These are phyloP conservation scores for Clarias laeviceps DNA, from an alignment of 2,797 vertebrate genomes.

Conservation along the genomic window DNA sequence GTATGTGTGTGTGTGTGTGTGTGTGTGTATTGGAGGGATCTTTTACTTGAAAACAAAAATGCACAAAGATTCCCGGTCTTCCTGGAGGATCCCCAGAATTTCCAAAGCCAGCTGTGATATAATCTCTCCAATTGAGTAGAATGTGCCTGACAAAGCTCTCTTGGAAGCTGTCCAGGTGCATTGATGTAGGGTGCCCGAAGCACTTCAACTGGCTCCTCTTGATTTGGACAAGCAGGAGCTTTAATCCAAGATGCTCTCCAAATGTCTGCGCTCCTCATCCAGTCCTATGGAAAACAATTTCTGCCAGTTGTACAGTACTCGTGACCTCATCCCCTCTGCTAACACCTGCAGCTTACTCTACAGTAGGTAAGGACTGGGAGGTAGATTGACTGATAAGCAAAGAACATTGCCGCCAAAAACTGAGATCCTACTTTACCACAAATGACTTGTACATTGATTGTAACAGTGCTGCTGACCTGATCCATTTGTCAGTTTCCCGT, in stretches of 20 bases:
- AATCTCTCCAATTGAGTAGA: background rate
- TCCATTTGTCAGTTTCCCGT: background rate
- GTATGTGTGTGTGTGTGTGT: slow-evolving; percentile 16
- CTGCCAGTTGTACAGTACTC: background rate
- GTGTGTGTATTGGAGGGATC: background rate
- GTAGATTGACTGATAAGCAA: background rate
- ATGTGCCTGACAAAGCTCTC: background rate
- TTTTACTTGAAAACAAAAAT: background rate
- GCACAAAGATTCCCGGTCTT: background rate
- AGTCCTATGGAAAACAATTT: background rate
- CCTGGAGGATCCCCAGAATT: background rate
- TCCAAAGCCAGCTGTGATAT: background rate
- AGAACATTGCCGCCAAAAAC: background rate
- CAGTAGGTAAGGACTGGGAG: background rate
- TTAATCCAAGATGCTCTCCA: background rate
- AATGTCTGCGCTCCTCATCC: background rate
- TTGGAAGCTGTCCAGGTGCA: background rate
- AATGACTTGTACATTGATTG: background rate
- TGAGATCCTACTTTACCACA: background rate
- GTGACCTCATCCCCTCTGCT: background rate
- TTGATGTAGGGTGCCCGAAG: background rate
- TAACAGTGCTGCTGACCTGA: background rate
- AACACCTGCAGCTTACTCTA: background rate
- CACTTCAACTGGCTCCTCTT: background rate
- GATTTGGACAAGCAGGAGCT: background rate